Evolutionary conservation across 2,113 vertebrate genomes (phyloP).

Genomic region (Centropus bengalensis): DNA sequence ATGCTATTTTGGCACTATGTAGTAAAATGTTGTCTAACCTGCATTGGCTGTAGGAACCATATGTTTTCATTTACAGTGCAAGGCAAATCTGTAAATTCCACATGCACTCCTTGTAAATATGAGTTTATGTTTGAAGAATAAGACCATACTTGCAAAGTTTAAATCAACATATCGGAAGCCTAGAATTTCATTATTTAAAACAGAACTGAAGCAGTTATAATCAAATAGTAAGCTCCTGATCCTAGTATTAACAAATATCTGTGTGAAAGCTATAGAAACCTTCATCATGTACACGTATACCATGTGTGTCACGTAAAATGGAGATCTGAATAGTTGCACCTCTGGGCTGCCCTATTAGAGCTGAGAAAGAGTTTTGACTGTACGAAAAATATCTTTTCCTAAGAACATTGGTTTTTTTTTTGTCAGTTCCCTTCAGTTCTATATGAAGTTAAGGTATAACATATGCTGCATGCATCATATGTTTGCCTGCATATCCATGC

Average conservation of each 20-base stretch:
- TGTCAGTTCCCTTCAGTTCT: neutral
- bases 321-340: neutral
- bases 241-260: neutral
- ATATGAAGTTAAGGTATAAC: neutral
- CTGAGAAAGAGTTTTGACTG: neutral
- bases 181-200: neutral
- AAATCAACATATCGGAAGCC: neutral
- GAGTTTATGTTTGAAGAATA: neutral
- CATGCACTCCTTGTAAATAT: neutral
- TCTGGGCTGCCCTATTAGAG: neutral
- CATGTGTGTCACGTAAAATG: rapidly evolving
- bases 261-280: neutral
- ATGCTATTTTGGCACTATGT: neutral
- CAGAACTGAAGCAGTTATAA: neutral
- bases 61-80: neutral
- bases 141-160: neutral
- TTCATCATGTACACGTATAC: neutral
- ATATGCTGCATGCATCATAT: conserved; percentile 49
- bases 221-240: neutral
- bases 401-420: neutral
- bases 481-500: conserved; percentile 29
- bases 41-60: neutral
- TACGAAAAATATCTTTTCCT: neutral
- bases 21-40: neutral
- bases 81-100: neutral